Evolutionary conservation across 2,888 invertebrate species (phyloP).

Genomic region (Parnassius apollo): DNA sequence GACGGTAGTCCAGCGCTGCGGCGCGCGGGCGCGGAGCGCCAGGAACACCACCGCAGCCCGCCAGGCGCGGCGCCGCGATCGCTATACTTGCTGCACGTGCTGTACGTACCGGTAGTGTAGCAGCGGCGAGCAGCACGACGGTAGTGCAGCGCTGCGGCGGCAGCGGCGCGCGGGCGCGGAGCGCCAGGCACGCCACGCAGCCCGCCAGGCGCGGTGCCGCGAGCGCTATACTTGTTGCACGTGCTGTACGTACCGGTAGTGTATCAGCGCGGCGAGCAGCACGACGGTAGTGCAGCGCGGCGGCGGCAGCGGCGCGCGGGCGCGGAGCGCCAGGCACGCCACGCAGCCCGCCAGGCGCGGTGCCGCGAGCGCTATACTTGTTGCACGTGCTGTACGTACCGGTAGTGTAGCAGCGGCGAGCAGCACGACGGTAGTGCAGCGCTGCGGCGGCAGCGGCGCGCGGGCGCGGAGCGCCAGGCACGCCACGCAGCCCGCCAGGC

Average conservation of each 20-base stretch:
- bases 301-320: slow-evolving; percentile 81
- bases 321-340: slow-evolving; percentile 81
- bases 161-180: background rate
- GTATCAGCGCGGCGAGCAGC: slow-evolving; percentile 86
- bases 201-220: slow-evolving; percentile 77
- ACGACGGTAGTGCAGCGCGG: slow-evolving; percentile 81
- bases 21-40: slow-evolving; percentile 77
- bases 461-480: slow-evolving; percentile 80
- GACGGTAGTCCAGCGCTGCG: background rate
- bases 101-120: no score
- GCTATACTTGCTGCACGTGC: slow-evolving; percentile 29
- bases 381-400: slow-evolving; percentile 39
- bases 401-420: slow-evolving; percentile 80
- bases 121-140: no score
- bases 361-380: no score
- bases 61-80: no score
- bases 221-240: slow-evolving; percentile 68
- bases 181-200: slow-evolving; percentile 34
- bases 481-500: slow-evolving; percentile 83
- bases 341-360: slow-evolving; percentile 79
- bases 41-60: slow-evolving; percentile 82
- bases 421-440: slow-evolving; percentile 87
- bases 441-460: slow-evolving; percentile 85
- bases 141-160: no score
- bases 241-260: slow-evolving; percentile 82